Evolutionary conservation across 2,113 vertebrate species (phyloP).

Genomic region (Mugil cephalus): DNA sequence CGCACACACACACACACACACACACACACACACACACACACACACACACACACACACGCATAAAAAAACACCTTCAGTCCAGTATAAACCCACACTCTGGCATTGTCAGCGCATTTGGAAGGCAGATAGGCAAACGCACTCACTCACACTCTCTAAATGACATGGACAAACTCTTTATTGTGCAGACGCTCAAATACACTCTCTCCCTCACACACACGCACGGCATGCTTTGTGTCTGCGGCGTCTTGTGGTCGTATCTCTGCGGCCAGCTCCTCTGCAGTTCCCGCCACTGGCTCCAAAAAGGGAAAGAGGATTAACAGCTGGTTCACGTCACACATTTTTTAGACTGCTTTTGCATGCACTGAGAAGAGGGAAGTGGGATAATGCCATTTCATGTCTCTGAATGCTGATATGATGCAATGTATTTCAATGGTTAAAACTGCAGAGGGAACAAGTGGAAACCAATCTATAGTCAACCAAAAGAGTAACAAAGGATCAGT

Average conservation of each 20-base stretch:
- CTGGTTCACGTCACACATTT: constrained; percentile 73
- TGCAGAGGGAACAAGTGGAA: constrained; percentile 37
- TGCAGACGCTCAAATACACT: constrained; percentile 49
- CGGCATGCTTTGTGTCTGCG: constrained; percentile 62
- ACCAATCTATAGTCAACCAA: constrained; percentile 39
- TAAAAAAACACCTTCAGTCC: constrained; percentile 31
- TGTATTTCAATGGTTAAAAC: constrained; percentile 50
- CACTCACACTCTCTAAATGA: constrained; percentile 62
- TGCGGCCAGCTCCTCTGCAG: constrained; percentile 75
- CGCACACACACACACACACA: too few species aligned
- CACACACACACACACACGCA: too few species aligned
- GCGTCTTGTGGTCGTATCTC: constrained; percentile 79
- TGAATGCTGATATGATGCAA: constrained; percentile 76
- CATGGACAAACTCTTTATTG: constrained; percentile 63
- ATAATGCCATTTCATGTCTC: constrained; percentile 83
- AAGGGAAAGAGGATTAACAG: constrained; percentile 83
- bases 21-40: too few species aligned
- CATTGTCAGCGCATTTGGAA: constrained; percentile 54
- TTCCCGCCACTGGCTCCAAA: constrained; percentile 75
- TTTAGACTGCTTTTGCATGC: constrained; percentile 78
- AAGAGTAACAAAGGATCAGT: constrained; percentile 38
- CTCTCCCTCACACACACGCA: constrained; percentile 44
- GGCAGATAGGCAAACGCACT: constrained; percentile 40
- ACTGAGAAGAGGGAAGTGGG: constrained; percentile 77
- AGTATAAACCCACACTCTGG: constrained; percentile 58